Conservation (phyloP, 2,888 invertebrate species). For the Cantharis rustica region DNA sequence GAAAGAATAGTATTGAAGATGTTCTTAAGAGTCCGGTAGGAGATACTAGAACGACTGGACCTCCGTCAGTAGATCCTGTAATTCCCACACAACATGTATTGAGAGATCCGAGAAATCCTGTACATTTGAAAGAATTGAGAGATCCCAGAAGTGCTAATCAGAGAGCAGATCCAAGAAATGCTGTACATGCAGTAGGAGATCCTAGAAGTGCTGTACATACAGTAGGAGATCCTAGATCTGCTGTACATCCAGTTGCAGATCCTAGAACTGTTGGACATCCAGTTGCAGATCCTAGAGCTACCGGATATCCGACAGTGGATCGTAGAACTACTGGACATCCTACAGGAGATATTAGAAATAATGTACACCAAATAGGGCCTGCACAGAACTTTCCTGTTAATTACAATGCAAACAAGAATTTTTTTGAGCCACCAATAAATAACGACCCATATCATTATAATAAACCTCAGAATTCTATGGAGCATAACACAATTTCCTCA, state of each 20-base stretch:
- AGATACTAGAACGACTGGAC: slow-evolving; percentile 22
- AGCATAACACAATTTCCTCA: background rate
- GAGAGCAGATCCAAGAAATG: background rate
- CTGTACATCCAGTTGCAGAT: background rate
- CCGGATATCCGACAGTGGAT: background rate
- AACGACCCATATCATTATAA: background rate
- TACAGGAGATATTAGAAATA: background rate
- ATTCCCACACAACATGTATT: background rate
- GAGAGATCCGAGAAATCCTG: background rate
- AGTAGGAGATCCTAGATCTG: background rate
- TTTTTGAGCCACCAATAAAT: background rate
- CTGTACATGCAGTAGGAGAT: background rate
- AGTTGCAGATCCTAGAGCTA: background rate
- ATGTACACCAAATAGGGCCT: background rate
- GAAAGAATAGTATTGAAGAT: slow-evolving; percentile 39
- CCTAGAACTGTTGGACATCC: background rate
- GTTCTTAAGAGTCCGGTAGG: slow-evolving; percentile 46
- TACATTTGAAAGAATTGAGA: background rate
- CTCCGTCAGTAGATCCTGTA: background rate
- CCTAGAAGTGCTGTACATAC: no score
- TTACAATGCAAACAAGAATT: background rate
- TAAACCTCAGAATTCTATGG: background rate
- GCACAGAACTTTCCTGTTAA: background rate
- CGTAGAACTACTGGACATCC: background rate
- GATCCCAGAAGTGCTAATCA: background rate